Base-by-base conservation (phyloP, 2,113 vertebrate species). In the Engraulis encrasicolus region DNA sequence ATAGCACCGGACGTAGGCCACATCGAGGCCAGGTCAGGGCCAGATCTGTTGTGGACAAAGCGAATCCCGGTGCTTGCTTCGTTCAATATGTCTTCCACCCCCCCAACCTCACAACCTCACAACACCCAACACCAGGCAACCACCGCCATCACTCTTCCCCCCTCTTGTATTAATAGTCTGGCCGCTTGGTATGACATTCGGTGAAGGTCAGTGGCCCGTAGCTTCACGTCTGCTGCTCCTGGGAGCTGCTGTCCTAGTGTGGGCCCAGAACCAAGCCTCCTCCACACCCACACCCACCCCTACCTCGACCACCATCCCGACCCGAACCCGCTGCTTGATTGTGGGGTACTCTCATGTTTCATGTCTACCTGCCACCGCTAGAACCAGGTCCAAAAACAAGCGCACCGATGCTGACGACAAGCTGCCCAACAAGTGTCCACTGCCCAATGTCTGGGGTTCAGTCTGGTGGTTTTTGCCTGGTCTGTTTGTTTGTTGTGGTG, bases 351-450 rank as follows among this genome's bases (percentile, higher is more conserved):
- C 77, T 66, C 82, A 37, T 89, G 84, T 87, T n/a, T n/a, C n/a
- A n/a, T n/a, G n/a, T n/a, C n/a, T n/a, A n/a, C n/a, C n/a, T n/a
- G n/a, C 85, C 85, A 85, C 85, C 84, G 78, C 45, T 7, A 23
- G 77, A 34, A 85, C 88, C 88, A 89, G n/a, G n/a, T n/a, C n/a
- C n/a, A n/a, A n/a, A n/a, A 87, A 82, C 85, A 89, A 89, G 84
- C 85, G 61, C 79, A 66, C 61, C 77, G 71, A 52, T 85, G 85
- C 81, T 83, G 84, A 89, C n/a, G n/a, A n/a, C 88, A 89, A 89
- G 85, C 82, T 71, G 14, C 23, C 23, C 61, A n/a, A n/a, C n/a
- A n/a, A 71, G 23, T 14, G 15, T 23, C 85, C 86, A 83, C 83
- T 87, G 82, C 82, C 84, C 83, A 78, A 58, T n/a, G 82, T 3